Conservation (phyloP, 2,113 vertebrate genomes). For the Sinocyclocheilus rhinocerous region DNA sequence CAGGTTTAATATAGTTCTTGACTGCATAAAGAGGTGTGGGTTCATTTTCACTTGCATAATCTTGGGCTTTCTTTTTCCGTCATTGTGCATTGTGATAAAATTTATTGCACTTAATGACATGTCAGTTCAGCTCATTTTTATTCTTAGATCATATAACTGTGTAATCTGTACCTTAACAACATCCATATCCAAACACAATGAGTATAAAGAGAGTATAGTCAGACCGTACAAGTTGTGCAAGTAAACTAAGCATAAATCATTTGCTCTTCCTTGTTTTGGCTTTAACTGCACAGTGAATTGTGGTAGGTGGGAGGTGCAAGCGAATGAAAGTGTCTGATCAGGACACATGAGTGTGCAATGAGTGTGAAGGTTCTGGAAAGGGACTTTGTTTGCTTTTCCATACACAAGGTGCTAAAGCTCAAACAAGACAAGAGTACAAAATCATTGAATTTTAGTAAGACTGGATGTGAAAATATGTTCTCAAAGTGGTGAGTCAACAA, state of each 20-base stretch:
- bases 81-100: background rate
- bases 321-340: background rate
- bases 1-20: background rate
- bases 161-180: background rate
- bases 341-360: background rate
- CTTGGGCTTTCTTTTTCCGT: background rate
- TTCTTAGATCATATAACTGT: background rate
- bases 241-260: background rate
- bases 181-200: background rate
- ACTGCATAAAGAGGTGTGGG: background rate
- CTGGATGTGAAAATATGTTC: background rate
- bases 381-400: background rate
- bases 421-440: background rate
- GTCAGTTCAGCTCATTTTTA: background rate
- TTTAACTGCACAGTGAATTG: background rate
- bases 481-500: background rate
- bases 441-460: background rate
- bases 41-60: background rate
- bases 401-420: background rate
- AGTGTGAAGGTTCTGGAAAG: background rate
- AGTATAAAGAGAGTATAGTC: background rate
- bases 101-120: background rate
- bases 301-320: background rate
- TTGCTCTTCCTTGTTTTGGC: background rate
- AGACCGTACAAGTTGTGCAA: background rate